These are phyloP conservation scores for Hypercompe scribonia DNA, from an alignment of 2,888 invertebrate species.

Conservation along the genomic window DNA sequence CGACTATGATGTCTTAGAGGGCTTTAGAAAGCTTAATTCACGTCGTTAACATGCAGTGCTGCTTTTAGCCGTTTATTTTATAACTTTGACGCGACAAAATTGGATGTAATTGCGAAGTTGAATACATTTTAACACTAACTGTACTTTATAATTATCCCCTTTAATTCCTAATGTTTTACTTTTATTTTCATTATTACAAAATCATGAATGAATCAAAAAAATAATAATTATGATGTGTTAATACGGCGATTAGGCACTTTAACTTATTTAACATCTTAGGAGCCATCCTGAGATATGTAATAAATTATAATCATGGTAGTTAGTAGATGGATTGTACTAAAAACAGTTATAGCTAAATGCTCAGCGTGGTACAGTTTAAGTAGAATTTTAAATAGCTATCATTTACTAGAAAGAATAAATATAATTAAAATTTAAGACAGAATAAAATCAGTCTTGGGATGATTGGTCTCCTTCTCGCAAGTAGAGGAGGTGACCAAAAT, in stretches of 20 bases:
- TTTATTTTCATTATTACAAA: constrained; percentile 3
- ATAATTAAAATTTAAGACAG: neutral
- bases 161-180: neutral
- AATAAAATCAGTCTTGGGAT: no score
- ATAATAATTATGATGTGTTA: neutral
- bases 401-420: neutral
- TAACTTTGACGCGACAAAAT: constrained; percentile 1
- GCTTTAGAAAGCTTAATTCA: constrained; percentile 24
- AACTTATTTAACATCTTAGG: no score
- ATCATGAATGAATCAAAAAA: neutral
- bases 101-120: constrained; percentile 6
- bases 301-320: neutral
- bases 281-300: no score
- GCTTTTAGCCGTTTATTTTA: constrained; percentile 23
- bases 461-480: no score
- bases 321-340: no score
- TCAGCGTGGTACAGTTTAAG: neutral
- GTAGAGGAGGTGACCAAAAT: no score
- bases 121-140: neutral
- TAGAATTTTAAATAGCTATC: neutral
- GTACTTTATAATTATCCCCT: neutral
- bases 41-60: constrained; percentile 20
- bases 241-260: neutral
- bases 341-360: no score
- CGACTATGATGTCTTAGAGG: constrained; percentile 26